Percentiles rank a stretch among this genome's conserved stretches.
Evolutionary conservation across 2,888 invertebrate species (phyloP).

Genomic region (Stenchaetothrips biformis): DNA sequence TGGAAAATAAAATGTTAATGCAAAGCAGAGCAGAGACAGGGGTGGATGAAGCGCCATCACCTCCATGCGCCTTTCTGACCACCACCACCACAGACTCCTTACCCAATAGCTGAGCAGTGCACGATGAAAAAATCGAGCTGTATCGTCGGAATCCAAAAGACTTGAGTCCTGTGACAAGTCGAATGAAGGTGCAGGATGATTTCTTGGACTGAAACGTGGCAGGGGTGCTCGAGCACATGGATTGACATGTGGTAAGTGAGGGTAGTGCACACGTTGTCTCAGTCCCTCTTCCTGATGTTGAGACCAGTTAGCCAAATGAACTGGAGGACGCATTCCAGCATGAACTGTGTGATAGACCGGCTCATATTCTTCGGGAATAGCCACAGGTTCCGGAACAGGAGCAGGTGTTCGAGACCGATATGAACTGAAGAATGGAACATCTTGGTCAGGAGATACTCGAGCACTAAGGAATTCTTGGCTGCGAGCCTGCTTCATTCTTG

Average conservation of each 20-base stretch:
- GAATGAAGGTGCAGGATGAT: background rate
- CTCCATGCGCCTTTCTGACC: background rate
- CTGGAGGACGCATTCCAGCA: slow-evolving; percentile 39
- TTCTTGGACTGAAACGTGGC: slow-evolving; percentile 12
- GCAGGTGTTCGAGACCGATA: background rate
- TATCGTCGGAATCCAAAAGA: background rate
- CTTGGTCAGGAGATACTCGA: background rate
- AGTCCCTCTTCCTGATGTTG: slow-evolving; percentile 4
- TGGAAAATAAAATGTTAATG: background rate
- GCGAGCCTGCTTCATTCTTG: background rate
- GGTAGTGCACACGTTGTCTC: background rate
- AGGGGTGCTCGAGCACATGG: background rate
- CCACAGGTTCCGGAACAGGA: background rate
- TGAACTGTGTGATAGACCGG: slow-evolving; percentile 47
- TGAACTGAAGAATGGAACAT: background rate
- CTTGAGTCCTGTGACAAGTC: background rate
- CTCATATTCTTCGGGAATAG: background rate
- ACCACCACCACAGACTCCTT: slow-evolving; percentile 15
- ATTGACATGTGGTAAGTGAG: background rate
- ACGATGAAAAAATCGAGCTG: background rate
- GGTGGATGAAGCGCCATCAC: background rate
- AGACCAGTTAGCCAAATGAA: slow-evolving; percentile 34
- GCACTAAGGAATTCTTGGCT: background rate
- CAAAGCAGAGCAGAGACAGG: slow-evolving; percentile 6
- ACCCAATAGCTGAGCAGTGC: slow-evolving; percentile 21